Base-by-base conservation (phyloP, 2,888 invertebrate genomes). In the Cantharis flavilabris region DNA sequence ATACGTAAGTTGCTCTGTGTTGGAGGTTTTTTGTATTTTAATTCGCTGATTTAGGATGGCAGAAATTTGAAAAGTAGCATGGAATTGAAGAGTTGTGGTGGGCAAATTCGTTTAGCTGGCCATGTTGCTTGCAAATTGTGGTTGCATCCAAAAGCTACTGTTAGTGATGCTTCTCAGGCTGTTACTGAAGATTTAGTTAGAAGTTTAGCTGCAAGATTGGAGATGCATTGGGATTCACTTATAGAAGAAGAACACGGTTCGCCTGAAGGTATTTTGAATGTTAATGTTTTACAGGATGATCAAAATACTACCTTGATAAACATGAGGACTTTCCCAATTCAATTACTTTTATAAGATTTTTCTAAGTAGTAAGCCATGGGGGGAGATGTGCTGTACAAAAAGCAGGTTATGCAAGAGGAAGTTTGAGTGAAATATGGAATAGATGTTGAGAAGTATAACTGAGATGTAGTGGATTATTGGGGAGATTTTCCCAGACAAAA, bases 171-270 rank as follows among this genome's bases (percentile, higher is more conserved):
- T 0, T 91, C 93, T 23, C 88, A 89, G 81, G 95, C 95, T 20
- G 90, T 98, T 11, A 94, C 94, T 84, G 93, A 95, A 86, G 98
- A 98, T 85, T 92, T 97, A 23, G 90, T 97, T 80, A 90, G 97
- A 76, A 97, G 97, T 73, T 89, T 98, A 76, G 92, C 94, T 11
- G 94, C 97, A 11, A 90, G 98, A 79, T 92, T 97, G 85, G 96
- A 97, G 84, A 95, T 98, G 91, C 96, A 97, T 86, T 97, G 96
- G 90, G 97, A 97, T 88, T 97, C 97, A 75, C 90, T 97, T 73
- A 95, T 96, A 82, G 96, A 96, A 88, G 96, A 96, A 86, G 93
- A 93, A 84, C 92, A 92, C 86, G 90, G 92, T 76, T 90, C 92
- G 69, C 92, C 93, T 28, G 94, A 94, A 91, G 93, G 94, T 93